Evolutionary conservation across 2,113 vertebrate species (phyloP).

Genomic region (Myiozetetes cayanensis): DNA sequence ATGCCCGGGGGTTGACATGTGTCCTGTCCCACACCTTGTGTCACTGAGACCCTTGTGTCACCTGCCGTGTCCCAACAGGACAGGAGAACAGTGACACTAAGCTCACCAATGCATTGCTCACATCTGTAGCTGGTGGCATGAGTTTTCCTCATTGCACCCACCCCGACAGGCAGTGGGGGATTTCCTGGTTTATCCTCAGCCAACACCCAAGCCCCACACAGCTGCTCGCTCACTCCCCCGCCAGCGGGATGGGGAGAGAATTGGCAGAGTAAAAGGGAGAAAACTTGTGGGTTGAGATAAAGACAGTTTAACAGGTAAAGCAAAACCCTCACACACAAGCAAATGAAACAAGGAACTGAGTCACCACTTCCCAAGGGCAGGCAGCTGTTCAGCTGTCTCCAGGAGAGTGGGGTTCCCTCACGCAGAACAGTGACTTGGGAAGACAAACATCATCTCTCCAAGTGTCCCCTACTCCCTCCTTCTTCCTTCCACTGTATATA

Average conservation of each 20-base stretch:
- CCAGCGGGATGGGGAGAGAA: neutral
- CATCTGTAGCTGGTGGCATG: rapidly evolving
- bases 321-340: neutral
- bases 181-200: too few species aligned
- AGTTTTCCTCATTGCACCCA: neutral
- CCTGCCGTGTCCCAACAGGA: neutral
- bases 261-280: neutral
- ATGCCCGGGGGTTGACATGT: neutral
- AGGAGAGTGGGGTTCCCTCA: neutral
- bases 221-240: too few species aligned
- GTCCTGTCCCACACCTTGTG: neutral
- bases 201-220: too few species aligned
- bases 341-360: neutral
- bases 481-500: rapidly evolving
- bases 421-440: neutral
- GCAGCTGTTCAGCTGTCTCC: neutral
- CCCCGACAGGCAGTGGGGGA: too few species aligned
- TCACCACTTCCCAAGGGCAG: neutral
- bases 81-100: neutral
- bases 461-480: neutral
- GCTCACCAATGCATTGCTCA: neutral
- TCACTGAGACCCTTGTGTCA: neutral
- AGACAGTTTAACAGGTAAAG: neutral
- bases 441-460: neutral
- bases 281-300: neutral